Evolutionary conservation across 2,113 vertebrate species (phyloP), one percentile per base, ranked within the genome.

Genomic region (Megaceryle torquata): DNA sequence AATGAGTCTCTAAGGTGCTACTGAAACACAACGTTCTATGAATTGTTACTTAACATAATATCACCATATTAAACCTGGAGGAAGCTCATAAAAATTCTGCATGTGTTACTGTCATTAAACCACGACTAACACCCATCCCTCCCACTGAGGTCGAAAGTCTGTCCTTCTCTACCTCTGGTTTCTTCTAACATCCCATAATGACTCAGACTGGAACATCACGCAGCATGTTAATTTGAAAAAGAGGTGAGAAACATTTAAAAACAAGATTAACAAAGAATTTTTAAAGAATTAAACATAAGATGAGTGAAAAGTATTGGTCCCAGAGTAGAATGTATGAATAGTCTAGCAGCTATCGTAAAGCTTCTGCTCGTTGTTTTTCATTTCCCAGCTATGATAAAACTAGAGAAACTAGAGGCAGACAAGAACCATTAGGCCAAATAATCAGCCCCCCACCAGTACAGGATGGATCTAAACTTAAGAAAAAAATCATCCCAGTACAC

Each of bases 291-390:
- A 82, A 50, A 84, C 14, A 29, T 20, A 91, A 94, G 44, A 54
- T 4, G 19, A 94, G 51, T 18, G 10, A 77, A 8, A 89, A 70
- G 10, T 12, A 93, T 44, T 79, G 61, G 68, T 95, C 93, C 93
- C 96, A 83, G 24, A 88, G 72, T 13, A 91, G 91, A 85, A 84
- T 53, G 91, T 74, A 64, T 12, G 65, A 89, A 54, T 9, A 82
- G 74, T 31, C 46, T 60, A 86, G 74, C 95, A 97, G 90, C 94
- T 97, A 96, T 84, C 71, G 82, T 9, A 44, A 91, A 57, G 43
- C 57, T 95, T 64, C 74, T 82, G 74, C 43, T 46, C 69, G 65
- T 75, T 82, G 89, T 75, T 95, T 96, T 94, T 88, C 77, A 95
- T 71, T 37, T 60, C 61, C 65, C 41, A 70, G 28, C 39, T 78